Base-by-base conservation (phyloP, 2,113 vertebrate species). In the Sciurus niger region DNA sequence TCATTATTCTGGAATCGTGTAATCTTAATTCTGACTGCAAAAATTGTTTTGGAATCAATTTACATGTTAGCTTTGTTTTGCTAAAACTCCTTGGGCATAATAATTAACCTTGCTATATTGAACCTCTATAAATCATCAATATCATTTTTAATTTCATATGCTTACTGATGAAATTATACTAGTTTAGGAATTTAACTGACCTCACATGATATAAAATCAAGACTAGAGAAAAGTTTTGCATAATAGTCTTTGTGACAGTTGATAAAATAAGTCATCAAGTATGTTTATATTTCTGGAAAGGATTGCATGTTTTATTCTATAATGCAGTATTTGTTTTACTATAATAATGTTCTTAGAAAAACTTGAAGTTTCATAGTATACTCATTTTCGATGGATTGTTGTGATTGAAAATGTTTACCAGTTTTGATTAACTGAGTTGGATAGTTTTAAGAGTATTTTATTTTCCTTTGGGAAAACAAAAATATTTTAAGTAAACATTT, bases 321-420 rank as follows among this genome's bases (percentile, higher is more conserved):
- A 78, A 78, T 84, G n/a, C 6, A 65, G 22, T 72, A 28, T 63
- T 83, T 84, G 32, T 80, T 85, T 51, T 46, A 18, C 46, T 60
- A 4, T 65, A 60, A 40, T 30, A 83, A 78, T 78, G 30, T 43
- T 60, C 82, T 53, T 28, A 80, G 30, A 83, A 87, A 84, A 77
- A 18, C 63, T 88, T 73, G 43, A 88, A 72, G 40, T 72, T 88
- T 94, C 24, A 70, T 70, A 83, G 53, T 28, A 63, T 46, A 76
- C 40, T 96, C 37, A 72, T 88, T 94, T 94, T 94, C 51, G 55
- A 13, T 65, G 34, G 17, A 72, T 84, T 88, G 16, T 60, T 78
- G 51, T 88, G 46, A 48, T 46, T 94, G n/a, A 34, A 84, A 65
- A 40, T 78, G 24, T 88, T 73, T 63, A 32, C 30, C 12, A 70